A percentile compares a stretch with the other conserved stretches of the same genome.
Evolutionary conservation across 2,113 vertebrate species (phyloP).

Genomic region (Pomatorhinus ruficollis): DNA sequence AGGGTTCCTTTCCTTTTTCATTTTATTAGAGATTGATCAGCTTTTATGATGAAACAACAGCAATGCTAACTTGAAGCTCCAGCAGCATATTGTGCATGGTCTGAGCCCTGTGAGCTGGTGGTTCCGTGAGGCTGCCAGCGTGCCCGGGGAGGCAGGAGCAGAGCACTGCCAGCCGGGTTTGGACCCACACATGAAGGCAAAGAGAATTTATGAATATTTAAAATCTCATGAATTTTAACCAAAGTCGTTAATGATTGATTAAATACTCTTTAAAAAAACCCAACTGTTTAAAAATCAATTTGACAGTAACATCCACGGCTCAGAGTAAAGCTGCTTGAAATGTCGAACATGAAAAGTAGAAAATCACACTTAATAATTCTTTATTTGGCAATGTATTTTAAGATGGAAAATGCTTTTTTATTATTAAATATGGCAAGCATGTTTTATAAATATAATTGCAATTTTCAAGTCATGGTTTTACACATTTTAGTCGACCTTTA

Average conservation of each 20-base stretch:
- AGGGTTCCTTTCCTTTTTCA: neutral
- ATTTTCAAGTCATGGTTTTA: neutral
- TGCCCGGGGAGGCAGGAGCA: neutral
- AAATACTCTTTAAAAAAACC: neutral
- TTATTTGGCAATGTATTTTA: neutral
- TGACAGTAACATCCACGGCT: neutral
- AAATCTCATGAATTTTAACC: slow-evolving; percentile 36
- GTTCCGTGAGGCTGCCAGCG: accelerated
- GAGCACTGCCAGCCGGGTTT: neutral
- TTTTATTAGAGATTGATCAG: neutral
- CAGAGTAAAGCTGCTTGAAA: neutral
- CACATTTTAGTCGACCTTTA: neutral
- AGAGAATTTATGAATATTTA: slow-evolving; percentile 38
- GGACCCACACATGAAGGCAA: neutral
- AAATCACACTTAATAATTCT: neutral
- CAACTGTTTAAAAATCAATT: slow-evolving; percentile 31
- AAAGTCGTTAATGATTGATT: slow-evolving; percentile 45
- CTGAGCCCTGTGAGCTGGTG: neutral
- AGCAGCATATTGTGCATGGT: accelerated
- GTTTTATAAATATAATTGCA: neutral
- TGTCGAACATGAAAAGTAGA: neutral
- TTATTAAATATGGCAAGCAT: neutral
- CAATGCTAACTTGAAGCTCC: neutral
- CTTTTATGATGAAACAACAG: neutral
- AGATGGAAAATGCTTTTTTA: neutral